Conservation (phyloP, 2,797 vertebrate species). For the Hippopotamyrus pictus region DNA sequence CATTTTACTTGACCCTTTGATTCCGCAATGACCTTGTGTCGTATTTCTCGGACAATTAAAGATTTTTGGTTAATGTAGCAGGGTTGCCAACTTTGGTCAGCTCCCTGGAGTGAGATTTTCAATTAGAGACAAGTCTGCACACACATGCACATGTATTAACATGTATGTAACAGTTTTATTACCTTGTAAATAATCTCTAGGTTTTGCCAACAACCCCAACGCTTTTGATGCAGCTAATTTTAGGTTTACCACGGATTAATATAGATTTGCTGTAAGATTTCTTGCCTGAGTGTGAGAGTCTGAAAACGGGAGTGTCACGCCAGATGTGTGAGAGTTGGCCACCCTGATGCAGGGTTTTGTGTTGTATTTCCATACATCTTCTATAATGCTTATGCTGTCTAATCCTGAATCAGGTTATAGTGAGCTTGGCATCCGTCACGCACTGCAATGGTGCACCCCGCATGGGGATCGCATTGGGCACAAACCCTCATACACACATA, state of each 20-base stretch:
- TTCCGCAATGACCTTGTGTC: neutral
- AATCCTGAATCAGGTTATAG: neutral
- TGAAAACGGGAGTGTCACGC: neutral
- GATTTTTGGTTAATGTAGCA: neutral
- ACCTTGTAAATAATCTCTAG: neutral
- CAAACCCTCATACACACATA: neutral
- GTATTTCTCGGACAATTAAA: neutral
- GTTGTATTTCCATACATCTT: neutral
- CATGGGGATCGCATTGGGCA: neutral
- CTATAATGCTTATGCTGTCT: neutral
- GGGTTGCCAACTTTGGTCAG: neutral
- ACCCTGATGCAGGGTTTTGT: neutral
- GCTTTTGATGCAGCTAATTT: neutral
- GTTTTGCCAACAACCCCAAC: neutral
- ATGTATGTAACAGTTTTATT: neutral
- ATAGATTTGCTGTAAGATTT: neutral
- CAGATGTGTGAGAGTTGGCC: neutral
- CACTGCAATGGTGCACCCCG: neutral
- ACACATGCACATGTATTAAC: neutral
- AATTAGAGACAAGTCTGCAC: neutral
- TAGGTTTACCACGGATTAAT: neutral
- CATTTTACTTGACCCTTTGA: neutral
- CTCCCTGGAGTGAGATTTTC: neutral
- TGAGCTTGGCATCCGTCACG: neutral
- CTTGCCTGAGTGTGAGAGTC: neutral